Percentiles rank a stretch among this genome's conserved stretches.
These are phyloP conservation scores for Desmophyllum pertusum DNA, from an alignment of 92 coral and sea anemone species.

Conservation along the genomic window DNA sequence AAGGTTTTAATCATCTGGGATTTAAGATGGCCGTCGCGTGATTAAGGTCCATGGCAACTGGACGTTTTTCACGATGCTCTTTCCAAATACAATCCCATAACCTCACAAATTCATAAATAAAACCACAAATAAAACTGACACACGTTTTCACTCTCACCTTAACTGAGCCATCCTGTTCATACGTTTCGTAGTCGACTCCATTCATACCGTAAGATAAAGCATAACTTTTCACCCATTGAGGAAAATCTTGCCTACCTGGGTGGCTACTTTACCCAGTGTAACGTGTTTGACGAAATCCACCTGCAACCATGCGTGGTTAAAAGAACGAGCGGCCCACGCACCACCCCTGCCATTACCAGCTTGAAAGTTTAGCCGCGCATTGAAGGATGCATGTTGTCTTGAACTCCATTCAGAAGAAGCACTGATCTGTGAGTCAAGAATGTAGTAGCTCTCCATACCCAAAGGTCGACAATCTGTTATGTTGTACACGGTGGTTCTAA, in stretches of 20 bases:
- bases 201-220: slow-evolving; percentile 30
- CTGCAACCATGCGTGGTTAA: slow-evolving; percentile 46
- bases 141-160: not conserved
- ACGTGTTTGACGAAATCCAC: slow-evolving; percentile 32
- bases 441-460: slow-evolving; percentile 43
- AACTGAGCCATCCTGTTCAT: slow-evolving; percentile 1
- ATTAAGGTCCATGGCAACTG: no score
- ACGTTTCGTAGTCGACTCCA: not conserved
- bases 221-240: slow-evolving; percentile 39
- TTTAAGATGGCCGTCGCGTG: no score
- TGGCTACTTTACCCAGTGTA: slow-evolving; percentile 25
- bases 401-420: slow-evolving; percentile 29
- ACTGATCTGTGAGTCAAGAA: slow-evolving; percentile 40
- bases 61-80: no score
- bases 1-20: no score
- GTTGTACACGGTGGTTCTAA: no score
- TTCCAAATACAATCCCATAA: no score
- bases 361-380: slow-evolving; percentile 16
- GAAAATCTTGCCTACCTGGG: slow-evolving; percentile 25
- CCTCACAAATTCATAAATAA: no score
- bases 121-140: no score
- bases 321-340: slow-evolving; percentile 20
- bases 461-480: slow-evolving; percentile 14
- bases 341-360: not conserved
- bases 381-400: not conserved